These are phyloP conservation scores for honey bee (Apis mellifera) DNA, from an alignment of 1,140 invertebrate species.

Conservation along the genomic window DNA sequence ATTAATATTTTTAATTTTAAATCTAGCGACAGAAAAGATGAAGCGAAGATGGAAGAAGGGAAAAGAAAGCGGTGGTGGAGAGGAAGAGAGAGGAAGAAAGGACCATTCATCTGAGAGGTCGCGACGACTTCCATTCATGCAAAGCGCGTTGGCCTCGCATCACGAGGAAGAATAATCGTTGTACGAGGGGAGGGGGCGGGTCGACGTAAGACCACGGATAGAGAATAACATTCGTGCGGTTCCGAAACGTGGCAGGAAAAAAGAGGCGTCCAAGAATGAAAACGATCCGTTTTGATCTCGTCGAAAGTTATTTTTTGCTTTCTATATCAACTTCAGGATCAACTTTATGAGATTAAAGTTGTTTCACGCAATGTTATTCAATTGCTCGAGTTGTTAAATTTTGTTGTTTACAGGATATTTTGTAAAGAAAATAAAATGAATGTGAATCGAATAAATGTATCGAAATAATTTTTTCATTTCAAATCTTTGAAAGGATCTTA, in stretches of 20 bases:
- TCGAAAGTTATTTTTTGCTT: background rate
- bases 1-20: no score
- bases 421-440: no score
- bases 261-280: conserved; percentile 54
- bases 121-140: conserved; percentile 59
- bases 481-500: no score
- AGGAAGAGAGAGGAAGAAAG: background rate
- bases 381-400: no score
- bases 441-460: no score
- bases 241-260: conserved; percentile 45
- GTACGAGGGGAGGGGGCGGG: background rate
- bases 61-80: background rate
- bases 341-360: no score
- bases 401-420: no score
- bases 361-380: no score
- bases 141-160: conserved; percentile 52
- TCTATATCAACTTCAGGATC: no score
- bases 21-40: background rate
- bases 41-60: background rate
- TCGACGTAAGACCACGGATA: conserved; percentile 6
- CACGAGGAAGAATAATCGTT: conserved; percentile 57
- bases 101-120: conserved; percentile 51
- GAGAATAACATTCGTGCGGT: conserved; percentile 45
- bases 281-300: conserved; percentile 53
- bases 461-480: no score